Evolutionary conservation across 2,797 vertebrate genomes (phyloP).

Genomic region (Crax fasciolata): DNA sequence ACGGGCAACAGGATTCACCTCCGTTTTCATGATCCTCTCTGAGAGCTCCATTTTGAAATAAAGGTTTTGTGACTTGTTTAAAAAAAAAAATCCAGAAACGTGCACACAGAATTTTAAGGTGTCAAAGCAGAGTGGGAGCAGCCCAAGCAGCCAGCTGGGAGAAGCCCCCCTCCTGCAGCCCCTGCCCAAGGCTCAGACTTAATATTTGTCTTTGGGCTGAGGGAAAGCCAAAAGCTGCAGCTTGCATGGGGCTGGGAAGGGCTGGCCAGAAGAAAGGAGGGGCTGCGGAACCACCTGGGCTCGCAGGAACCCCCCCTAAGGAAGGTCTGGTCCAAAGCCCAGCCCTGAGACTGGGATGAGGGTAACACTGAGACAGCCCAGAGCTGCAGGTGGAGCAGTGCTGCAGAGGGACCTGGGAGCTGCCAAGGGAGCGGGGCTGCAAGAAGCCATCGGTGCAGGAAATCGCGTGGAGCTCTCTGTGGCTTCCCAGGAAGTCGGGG

Average conservation of each 20-base stretch:
- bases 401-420: neutral
- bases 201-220: neutral
- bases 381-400: neutral
- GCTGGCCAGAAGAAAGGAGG: neutral
- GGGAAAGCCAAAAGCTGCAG: neutral
- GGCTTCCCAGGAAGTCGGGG: neutral
- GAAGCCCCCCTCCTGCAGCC: neutral
- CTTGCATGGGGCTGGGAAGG: neutral
- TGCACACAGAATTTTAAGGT: neutral
- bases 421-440: neutral
- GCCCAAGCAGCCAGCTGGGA: neutral
- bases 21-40: neutral
- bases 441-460: neutral
- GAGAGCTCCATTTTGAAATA: fast-evolving
- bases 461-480: neutral
- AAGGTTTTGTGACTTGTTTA: neutral
- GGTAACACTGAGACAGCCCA: neutral
- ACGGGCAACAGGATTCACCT: neutral
- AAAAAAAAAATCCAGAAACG: neutral
- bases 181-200: neutral
- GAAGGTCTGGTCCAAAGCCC: neutral
- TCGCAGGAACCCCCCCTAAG: neutral
- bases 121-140: neutral
- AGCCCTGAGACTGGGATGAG: neutral
- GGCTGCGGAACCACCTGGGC: neutral